Conservation (phyloP, 2,797 vertebrate genomes). For the Glyptemys insculpta region DNA sequence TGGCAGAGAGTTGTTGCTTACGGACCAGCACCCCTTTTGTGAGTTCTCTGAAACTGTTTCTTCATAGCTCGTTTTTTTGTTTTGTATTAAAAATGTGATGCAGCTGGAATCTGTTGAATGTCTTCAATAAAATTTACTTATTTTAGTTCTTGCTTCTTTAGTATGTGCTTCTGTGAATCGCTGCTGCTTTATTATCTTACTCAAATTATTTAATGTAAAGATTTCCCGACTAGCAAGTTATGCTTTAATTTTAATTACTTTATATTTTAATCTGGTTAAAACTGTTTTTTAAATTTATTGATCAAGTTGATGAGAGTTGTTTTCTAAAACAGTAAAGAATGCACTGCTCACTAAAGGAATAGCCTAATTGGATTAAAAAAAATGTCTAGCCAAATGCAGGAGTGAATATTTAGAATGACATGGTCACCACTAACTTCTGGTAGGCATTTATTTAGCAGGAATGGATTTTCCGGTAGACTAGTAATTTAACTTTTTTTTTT, state of each 20-base stretch:
- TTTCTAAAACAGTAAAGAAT: neutral
- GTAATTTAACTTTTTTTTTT: rapidly evolving
- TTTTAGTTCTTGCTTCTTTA: neutral
- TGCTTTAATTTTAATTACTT: neutral
- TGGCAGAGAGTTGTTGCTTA: neutral
- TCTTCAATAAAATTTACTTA: neutral
- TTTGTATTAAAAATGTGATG: neutral
- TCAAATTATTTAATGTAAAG: neutral
- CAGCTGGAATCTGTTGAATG: neutral
- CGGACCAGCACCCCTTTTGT: neutral
- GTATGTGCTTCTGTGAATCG: neutral
- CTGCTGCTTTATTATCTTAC: neutral
- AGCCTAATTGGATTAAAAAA: neutral
- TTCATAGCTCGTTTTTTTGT: neutral
- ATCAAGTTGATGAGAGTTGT: neutral
- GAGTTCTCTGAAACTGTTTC: neutral
- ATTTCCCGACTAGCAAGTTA: neutral
- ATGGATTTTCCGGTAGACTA: rapidly evolving
- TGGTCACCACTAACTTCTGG: rapidly evolving
- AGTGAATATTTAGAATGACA: neutral
- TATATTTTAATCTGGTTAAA: neutral
- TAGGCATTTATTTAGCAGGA: neutral
- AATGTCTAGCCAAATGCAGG: neutral
- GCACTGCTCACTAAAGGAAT: neutral
- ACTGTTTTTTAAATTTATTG: neutral